Evolutionary conservation across 2,797 vertebrate species (phyloP), one percentile per base, ranked within the genome.

Genomic region (Mergus octosetaceus): DNA sequence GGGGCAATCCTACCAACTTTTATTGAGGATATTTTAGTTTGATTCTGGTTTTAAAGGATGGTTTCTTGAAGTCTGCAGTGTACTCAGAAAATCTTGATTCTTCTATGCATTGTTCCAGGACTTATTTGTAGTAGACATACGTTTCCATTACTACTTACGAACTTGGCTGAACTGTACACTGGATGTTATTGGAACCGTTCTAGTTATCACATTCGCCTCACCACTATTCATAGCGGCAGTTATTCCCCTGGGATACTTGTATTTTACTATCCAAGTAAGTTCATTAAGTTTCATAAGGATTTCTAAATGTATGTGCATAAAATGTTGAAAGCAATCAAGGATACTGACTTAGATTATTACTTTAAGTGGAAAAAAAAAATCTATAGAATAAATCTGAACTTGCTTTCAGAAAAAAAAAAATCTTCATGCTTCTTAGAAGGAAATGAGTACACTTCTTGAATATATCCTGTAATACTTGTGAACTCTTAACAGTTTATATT

Each of bases 161-260:
- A 96, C 72, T 24, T 98, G 97, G 96, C 58, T 97, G 39, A 97
- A 94, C n/a, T 97, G 96, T 89, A 96, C 96, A 20, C 61, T 98
- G 77, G 96, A 97, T 83, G 94, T 98, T 70, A 64, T 87, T 45
- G 95, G 96, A 73, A 97, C 96, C 45, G 57, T 97, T n/a, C 85
- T 97, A 57, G 91, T 98, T 65, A 97, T 97, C 84, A 66, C 81
- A 24, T 96, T 70, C 90, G 94, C 95, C 62, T 97, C 97, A 25
- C 97, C 97, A 3, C 75, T 97, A 27, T 98, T 97, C 84, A 57
- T 95, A 80, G 45, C 98, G 56, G 95, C 89, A 16, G 76, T 97
- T 85, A 65, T 97, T 86, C 97, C 97, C 2, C 90, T 98, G 54
- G 77, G 94, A 74, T 95, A 98, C 82, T 77, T 98, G 16, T 97